Percentiles rank a stretch among this genome's conserved stretches.
phyloP scores from a whole-genome alignment of 2,113 vertebrate genomes.

The Scartelaos histophorus region DNA sequence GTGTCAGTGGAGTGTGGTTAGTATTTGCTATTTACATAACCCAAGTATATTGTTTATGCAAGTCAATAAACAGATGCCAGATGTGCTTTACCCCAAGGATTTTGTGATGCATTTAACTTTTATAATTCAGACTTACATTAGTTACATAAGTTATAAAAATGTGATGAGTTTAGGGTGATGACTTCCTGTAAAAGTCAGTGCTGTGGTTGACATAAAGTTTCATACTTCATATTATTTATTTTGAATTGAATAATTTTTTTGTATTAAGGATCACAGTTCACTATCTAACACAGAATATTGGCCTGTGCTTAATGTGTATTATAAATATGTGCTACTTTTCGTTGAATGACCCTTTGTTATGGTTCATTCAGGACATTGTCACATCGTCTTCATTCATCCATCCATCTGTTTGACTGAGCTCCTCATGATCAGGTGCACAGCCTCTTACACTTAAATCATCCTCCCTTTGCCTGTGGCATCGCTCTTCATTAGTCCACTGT shows the following conservation, averaged over 20 bases:
- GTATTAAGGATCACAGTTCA: background rate
- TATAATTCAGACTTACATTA: too few relatives aligned
- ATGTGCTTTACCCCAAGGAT: background rate
- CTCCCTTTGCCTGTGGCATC: constrained; percentile 24
- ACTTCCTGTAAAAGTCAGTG: too few relatives aligned
- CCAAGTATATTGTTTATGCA: constrained; percentile 6
- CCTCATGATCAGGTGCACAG: constrained; percentile 41
- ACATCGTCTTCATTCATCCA: constrained; percentile 35
- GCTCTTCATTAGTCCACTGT: constrained; percentile 33
- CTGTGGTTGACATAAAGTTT: too few relatives aligned
- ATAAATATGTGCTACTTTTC: constrained; percentile 12
- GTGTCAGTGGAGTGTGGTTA: constrained; percentile 98
- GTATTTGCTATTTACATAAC: constrained; percentile 45
- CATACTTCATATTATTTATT: too few relatives aligned
- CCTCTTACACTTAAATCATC: constrained; percentile 22
- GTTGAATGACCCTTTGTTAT: constrained; percentile 13
- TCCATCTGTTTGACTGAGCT: constrained; percentile 27
- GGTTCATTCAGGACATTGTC: constrained; percentile 29
- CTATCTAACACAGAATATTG: background rate
- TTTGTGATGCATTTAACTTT: background rate
- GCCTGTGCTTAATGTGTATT: constrained; percentile 2
- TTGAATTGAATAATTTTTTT: background rate
- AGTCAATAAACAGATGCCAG: background rate
- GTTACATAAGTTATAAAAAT: too few relatives aligned
- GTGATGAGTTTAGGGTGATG: too few relatives aligned